Percentiles rank a stretch among this genome's conserved stretches.
Evolutionary conservation across 2,113 vertebrate genomes (phyloP).

Genomic region (Thermophis baileyi): DNA sequence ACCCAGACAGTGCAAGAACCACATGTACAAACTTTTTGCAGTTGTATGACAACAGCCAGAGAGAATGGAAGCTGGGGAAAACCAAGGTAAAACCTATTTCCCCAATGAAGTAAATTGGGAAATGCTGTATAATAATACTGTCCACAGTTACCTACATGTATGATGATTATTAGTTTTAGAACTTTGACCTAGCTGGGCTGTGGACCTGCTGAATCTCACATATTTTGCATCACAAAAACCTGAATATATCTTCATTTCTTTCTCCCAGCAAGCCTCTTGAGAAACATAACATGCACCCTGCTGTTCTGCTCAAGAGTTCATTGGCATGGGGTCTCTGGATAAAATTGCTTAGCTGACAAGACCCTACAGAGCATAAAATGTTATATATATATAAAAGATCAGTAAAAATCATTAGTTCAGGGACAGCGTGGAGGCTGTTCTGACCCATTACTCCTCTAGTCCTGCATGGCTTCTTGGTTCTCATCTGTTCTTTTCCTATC

Average conservation of each 20-base stretch:
- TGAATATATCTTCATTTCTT: not conserved
- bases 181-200: not conserved
- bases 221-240: no score
- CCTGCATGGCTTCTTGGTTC: not conserved
- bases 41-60: slow-evolving; percentile 69
- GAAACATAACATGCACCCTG: not conserved
- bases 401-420: not conserved
- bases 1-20: slow-evolving; percentile 63
- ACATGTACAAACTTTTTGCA: slow-evolving; percentile 76
- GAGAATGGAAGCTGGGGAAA: slow-evolving; percentile 86
- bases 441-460: not conserved
- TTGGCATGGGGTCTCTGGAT: not conserved
- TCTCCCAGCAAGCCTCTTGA: not conserved
- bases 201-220: not conserved
- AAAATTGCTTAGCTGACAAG: not conserved
- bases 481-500: not conserved
- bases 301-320: not conserved
- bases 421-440: not conserved
- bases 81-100: slow-evolving; percentile 76
- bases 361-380: not conserved
- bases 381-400: not conserved
- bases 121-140: not conserved
- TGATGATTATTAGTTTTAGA: not conserved
- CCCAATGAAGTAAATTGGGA: not conserved
- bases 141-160: not conserved